Conservation (phyloP, 2,888 invertebrate species). For the Cabera pusaria region DNA sequence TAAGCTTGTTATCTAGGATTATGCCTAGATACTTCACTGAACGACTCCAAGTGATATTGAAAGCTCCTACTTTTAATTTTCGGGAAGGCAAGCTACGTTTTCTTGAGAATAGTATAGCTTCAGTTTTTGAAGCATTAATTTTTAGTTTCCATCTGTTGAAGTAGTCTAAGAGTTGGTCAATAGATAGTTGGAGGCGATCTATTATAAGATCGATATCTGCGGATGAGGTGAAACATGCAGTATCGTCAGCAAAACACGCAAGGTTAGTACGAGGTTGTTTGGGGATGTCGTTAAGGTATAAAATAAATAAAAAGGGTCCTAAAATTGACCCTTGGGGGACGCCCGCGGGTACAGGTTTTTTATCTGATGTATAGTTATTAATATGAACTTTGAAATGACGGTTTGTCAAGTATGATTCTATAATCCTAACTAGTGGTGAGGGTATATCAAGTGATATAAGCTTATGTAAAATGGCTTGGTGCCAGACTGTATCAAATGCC, state of each 20-base stretch:
- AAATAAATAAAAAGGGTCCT: conserved; percentile 2
- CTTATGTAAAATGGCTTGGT: conserved; percentile 2
- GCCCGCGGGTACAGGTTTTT: conserved; percentile 4
- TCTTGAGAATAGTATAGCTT: conserved; percentile 12
- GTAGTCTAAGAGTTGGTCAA: no score
- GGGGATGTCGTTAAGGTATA: conserved; percentile 7
- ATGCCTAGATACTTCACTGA: conserved; percentile 2
- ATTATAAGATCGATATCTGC: not conserved
- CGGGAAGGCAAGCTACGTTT: not conserved
- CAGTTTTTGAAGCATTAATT: conserved; percentile 1
- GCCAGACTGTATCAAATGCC: conserved; percentile 2
- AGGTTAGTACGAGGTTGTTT: not conserved
- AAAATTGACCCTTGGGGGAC: conserved; percentile 11
- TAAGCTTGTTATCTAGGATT: not conserved
- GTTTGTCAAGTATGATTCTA: not conserved
- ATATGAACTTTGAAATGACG: conserved; percentile 3
- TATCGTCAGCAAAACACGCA: conserved; percentile 10
- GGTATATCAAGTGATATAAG: not conserved
- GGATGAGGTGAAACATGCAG: not conserved
- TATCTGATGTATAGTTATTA: not conserved
- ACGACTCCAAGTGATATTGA: conserved; percentile 2
- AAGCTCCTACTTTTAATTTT: conserved; percentile 1
- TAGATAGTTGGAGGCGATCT: not conserved
- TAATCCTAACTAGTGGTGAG: not conserved
- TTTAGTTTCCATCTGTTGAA: not conserved